phyloP scores from a whole-genome alignment of 2,113 vertebrate species.

The Brachypodius melanocephalos region DNA sequence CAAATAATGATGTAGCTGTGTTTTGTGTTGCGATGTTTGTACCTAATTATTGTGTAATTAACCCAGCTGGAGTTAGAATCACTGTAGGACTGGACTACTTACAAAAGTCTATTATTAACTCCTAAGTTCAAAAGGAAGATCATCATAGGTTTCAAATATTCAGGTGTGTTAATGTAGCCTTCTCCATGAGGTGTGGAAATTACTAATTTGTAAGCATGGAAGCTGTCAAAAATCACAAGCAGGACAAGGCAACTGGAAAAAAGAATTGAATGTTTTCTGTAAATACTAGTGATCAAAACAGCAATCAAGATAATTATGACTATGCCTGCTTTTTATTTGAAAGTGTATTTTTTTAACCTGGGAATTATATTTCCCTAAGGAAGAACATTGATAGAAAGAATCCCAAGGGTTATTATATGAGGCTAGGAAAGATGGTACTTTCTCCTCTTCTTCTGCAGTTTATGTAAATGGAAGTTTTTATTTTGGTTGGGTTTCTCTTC shows the following conservation, averaged over 20 bases:
- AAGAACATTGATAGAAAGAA: background rate
- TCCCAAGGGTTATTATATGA: background rate
- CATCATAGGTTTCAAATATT: background rate
- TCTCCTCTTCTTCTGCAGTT: background rate
- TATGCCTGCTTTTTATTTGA: background rate
- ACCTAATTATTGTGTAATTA: conserved; percentile 80
- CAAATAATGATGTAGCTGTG: conserved; percentile 85
- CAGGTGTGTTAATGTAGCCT: background rate
- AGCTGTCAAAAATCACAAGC: background rate
- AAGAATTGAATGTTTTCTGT: background rate
- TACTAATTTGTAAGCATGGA: background rate
- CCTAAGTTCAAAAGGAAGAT: conserved; percentile 6
- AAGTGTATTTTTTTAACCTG: background rate
- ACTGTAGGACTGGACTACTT: conserved; percentile 54
- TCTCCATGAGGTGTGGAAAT: background rate
- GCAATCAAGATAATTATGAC: background rate
- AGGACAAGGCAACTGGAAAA: background rate
- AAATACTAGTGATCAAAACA: background rate
- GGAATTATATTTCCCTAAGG: background rate
- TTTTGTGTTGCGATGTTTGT: conserved; percentile 94
- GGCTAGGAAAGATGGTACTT: background rate
- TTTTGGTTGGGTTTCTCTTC: background rate
- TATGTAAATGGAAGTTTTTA: background rate
- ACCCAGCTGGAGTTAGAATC: conserved; percentile 69
- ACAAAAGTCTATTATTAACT: conserved; percentile 54